Evolutionary conservation across 2,888 invertebrate genomes (phyloP), one percentile per base, ranked within the genome.

Genomic region (Boloria euphrosyne): DNA sequence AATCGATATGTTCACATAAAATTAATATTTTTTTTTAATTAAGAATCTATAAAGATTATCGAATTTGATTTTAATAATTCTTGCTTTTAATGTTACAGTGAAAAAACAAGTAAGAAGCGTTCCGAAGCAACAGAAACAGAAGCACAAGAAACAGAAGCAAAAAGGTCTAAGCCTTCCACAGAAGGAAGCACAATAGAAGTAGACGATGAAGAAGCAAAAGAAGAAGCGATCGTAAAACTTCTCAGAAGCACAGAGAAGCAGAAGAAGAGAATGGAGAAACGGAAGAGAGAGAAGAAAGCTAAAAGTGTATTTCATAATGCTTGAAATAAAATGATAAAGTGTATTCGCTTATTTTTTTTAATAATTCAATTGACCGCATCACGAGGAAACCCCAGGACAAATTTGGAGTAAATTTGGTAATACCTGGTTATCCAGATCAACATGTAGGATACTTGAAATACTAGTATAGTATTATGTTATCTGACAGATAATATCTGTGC

Each of bases 241-340:
- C 81, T 93, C 43, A 77, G 80, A 63, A 92, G 87, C 74, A 92
- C 93, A 0, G 93, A 93, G 80, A 88, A 84, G 75, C 79, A 80
- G 72, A 93, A 91, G 78, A 78, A 80, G 59, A 86, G 81, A 67
- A 75, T 88, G 13, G 89, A 89, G 62, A 85, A 89, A 78, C 81
- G 77, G 74, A 91, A 82, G 62, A 80, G 74, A 3, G 84, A 89
- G 74, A 93, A 86, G 79, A 89, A 87, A 71, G 83, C 86, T 0
- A 92, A 89, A 74, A 92, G 92, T 69, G 82, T 92, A 0, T 92
- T 87, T 68, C 83, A 90, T 82, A 92, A 90, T 78, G 89, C 89
- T 73, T 92, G 75, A 80, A 82, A 79, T 78, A 75, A 79, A 3
- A 16, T 67, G 31, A 14, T 4, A 54, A 38, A 14, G 3, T 13